A percentile compares a stretch with the other conserved stretches of the same genome.
These are phyloP conservation scores for Takifugu flavidus DNA, from an alignment of 2,113 vertebrate genomes.

Conservation along the genomic window DNA sequence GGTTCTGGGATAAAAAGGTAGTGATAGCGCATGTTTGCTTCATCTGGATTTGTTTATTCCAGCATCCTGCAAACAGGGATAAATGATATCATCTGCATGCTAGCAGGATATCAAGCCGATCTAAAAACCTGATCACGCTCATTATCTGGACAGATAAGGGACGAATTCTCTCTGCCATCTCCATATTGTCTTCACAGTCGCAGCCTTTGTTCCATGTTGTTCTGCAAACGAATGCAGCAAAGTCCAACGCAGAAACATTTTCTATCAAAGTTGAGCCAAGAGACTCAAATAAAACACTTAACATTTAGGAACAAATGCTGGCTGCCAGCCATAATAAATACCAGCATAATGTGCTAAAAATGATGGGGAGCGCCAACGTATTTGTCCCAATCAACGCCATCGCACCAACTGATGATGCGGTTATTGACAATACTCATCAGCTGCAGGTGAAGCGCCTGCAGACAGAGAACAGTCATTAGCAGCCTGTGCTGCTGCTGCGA, in stretches of 20 bases:
- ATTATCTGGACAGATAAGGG: too few species aligned
- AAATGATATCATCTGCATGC: too few species aligned
- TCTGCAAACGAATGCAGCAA: too few species aligned
- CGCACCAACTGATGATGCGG: constrained; percentile 33
- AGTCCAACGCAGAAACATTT: too few species aligned
- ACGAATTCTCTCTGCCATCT: too few species aligned
- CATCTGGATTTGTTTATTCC: not conserved
- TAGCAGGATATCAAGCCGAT: too few species aligned
- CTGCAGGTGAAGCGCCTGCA: constrained; percentile 31
- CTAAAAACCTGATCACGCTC: too few species aligned
- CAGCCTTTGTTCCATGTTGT: too few species aligned
- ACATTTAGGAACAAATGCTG: not conserved
- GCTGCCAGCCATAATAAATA: constrained; percentile 28
- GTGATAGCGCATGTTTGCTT: not conserved
- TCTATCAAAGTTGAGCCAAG: too few species aligned
- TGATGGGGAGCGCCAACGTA: constrained; percentile 14
- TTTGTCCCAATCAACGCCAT: constrained; percentile 51
- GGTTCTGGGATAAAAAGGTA: not conserved
- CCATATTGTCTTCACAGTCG: too few species aligned
- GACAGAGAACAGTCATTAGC: constrained; percentile 48
- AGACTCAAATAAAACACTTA: not conserved
- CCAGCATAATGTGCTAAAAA: constrained; percentile 16
- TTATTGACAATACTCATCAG: constrained; percentile 45
- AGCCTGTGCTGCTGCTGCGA: constrained; percentile 25
- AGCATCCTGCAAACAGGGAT: too few species aligned